Percentiles rank a stretch among this genome's conserved stretches.
phyloP scores from a whole-genome alignment of 1,140 invertebrate genomes.

The Monomorium pharaonis region DNA sequence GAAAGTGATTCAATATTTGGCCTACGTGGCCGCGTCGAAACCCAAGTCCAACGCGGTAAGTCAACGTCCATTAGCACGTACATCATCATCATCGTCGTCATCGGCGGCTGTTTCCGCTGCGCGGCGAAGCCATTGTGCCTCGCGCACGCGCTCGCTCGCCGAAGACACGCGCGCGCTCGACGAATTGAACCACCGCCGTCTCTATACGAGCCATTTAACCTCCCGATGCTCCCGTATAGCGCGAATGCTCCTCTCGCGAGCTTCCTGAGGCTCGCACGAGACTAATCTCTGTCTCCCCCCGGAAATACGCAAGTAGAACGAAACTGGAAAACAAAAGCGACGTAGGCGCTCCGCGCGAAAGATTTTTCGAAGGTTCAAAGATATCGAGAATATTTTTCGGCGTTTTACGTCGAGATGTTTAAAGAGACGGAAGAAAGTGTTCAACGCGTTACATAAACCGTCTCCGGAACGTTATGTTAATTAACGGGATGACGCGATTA shows the following conservation, averaged over 20 bases:
- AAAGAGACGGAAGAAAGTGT: not conserved
- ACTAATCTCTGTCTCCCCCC: not conserved
- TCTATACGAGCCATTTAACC: constrained; percentile 43
- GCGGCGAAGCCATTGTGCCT: constrained; percentile 33
- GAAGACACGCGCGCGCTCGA: constrained; percentile 24
- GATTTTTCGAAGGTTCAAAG: not conserved
- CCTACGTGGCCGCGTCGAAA: constrained; percentile 98
- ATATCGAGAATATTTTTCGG: not conserved
- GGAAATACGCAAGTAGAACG: not conserved
- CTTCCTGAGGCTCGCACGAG: not conserved
- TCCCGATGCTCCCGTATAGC: constrained; percentile 10
- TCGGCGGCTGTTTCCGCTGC: not conserved
- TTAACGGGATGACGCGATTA: constrained; percentile 8
- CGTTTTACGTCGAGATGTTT: not conserved
- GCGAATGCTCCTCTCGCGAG: constrained; percentile 1
- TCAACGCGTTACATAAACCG: not conserved
- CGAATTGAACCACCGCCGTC: constrained; percentile 23
- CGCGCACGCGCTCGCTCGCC: constrained; percentile 4
- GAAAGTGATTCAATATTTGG: constrained; percentile 99
- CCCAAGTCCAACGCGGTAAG: constrained; percentile 96
- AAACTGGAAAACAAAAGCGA: not conserved
- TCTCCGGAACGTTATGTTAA: not conserved
- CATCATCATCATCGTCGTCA: not conserved
- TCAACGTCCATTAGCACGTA: constrained; percentile 32
- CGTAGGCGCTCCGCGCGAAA: not conserved